Percentiles rank a stretch among this genome's conserved stretches.
Evolutionary conservation across 2,888 invertebrate species (phyloP).

Genomic region (Drosophila maculinotata): DNA sequence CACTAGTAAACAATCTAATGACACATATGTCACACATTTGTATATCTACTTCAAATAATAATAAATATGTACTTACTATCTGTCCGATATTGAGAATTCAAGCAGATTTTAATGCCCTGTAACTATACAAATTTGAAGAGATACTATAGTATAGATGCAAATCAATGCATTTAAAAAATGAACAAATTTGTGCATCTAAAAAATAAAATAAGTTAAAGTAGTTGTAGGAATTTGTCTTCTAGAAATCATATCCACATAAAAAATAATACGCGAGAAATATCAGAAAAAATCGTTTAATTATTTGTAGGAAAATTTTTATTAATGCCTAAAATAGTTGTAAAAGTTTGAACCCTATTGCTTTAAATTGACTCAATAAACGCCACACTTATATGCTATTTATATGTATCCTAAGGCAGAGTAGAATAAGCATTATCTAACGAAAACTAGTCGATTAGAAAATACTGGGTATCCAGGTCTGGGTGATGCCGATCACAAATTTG

Average conservation of each 20-base stretch:
- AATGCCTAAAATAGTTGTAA: too few species aligned
- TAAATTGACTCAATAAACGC: neutral
- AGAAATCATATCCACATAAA: too few species aligned
- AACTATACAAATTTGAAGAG: too few species aligned
- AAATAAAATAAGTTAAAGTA: too few species aligned
- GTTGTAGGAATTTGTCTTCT: too few species aligned
- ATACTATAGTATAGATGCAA: too few species aligned
- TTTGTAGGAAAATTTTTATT: too few species aligned
- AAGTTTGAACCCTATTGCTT: too few species aligned
- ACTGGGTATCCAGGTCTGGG: neutral
- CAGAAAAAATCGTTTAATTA: too few species aligned
- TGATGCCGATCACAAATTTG: slow-evolving; percentile 1
- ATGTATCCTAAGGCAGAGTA: neutral
- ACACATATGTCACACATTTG: slow-evolving; percentile 1
- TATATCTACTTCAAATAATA: neutral
- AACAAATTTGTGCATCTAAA: too few species aligned
- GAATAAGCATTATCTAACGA: neutral
- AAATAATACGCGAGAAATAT: too few species aligned
- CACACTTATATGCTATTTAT: neutral
- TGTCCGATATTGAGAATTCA: neutral
- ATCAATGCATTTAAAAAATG: too few species aligned
- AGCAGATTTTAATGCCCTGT: neutral
- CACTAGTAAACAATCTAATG: neutral
- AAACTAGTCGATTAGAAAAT: neutral
- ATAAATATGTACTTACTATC: neutral